Conservation (phyloP, 2,888 invertebrate species). For the Eupelmus urozonus region DNA sequence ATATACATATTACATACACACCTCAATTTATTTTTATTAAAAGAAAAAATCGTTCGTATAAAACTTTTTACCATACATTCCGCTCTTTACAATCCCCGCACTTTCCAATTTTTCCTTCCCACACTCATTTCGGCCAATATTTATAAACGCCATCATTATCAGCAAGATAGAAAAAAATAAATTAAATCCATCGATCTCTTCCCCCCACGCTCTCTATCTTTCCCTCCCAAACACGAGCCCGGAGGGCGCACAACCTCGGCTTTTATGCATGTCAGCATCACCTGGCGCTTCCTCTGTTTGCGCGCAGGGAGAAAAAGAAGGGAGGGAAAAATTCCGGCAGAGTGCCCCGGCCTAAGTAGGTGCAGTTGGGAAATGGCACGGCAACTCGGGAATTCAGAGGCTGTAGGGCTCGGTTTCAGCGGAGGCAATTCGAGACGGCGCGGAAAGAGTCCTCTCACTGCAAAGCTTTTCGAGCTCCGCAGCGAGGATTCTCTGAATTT, state of each 20-base stretch:
- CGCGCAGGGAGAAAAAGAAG: constrained; percentile 1
- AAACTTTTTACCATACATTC: no score
- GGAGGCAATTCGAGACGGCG: constrained; percentile 30
- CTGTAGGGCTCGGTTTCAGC: constrained; percentile 30
- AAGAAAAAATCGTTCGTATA: no score
- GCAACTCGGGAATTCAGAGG: constrained; percentile 36
- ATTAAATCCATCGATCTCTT: constrained; percentile 24
- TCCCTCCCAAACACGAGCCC: no score
- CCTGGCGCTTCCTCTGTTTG: not conserved
- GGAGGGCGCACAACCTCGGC: constrained; percentile 18
- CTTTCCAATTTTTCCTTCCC: no score
- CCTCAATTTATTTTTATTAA: no score
- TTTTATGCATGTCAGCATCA: constrained; percentile 37
- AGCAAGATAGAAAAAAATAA: constrained; percentile 14
- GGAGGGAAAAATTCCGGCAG: constrained; percentile 3
- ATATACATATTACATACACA: no score
- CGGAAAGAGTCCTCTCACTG: no score
- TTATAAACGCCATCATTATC: not conserved
- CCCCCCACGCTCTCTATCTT: not conserved
- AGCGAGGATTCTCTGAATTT: no score
- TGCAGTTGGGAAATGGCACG: constrained; percentile 45
- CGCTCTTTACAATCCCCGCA: no score
- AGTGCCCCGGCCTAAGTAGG: constrained; percentile 34
- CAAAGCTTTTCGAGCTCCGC: no score
- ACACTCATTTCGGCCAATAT: not conserved